Percentiles rank a stretch among this genome's conserved stretches.
phyloP scores from a whole-genome alignment of 1,140 invertebrate species.

The Philotrypesis tridentata region DNA sequence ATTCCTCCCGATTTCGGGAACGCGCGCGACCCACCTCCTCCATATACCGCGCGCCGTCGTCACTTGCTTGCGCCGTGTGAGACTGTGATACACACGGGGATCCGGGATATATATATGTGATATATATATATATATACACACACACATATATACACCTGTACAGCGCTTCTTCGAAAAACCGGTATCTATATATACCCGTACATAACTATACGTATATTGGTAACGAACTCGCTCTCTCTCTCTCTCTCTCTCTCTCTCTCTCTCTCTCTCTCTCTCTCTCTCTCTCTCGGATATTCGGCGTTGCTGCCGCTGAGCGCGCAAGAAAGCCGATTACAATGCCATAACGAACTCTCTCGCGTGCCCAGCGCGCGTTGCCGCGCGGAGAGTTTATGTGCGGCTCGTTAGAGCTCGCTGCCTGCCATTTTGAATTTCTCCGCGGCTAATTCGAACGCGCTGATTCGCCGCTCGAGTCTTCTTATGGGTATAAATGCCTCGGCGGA shows the following conservation, averaged over 20 bases:
- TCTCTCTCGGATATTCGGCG: background rate
- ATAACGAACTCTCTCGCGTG: background rate
- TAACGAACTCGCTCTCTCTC: background rate
- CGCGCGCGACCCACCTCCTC: too few relatives aligned
- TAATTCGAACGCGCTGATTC: background rate
- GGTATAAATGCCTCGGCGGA: background rate
- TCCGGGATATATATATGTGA: too few relatives aligned
- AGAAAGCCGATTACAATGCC: background rate
- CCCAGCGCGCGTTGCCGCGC: background rate
- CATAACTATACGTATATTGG: background rate
- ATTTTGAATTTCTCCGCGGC: conserved; percentile 8
- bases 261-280: too few relatives aligned
- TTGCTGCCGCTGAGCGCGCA: background rate
- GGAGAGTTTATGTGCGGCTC: conserved; percentile 1
- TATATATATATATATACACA: too few relatives aligned
- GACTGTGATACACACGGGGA: too few relatives aligned
- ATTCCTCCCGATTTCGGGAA: background rate
- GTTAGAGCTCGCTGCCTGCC: background rate
- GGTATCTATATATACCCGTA: background rate
- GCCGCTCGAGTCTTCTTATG: background rate
- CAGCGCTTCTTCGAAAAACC: background rate
- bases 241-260: too few relatives aligned
- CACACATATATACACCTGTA: too few relatives aligned
- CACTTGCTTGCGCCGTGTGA: too few relatives aligned
- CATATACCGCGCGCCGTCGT: too few relatives aligned